phyloP scores from a whole-genome alignment of 2,113 vertebrate genomes.

The Microtus montanus region DNA sequence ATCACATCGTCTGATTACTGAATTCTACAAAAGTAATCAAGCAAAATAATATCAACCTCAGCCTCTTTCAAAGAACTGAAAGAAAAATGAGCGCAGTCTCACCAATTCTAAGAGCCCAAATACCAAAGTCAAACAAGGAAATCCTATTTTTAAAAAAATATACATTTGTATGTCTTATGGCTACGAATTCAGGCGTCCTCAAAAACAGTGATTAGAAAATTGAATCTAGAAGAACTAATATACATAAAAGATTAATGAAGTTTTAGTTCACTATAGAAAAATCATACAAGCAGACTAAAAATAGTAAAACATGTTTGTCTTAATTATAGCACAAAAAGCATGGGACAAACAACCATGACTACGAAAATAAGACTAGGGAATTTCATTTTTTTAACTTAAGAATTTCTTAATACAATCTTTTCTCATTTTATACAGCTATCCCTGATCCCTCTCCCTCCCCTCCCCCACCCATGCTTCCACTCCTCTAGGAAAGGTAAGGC shows the following conservation, averaged over 20 bases:
- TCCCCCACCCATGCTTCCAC: too few species aligned
- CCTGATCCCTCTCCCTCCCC: too few species aligned
- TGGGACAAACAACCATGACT: not conserved
- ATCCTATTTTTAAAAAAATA: not conserved
- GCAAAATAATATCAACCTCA: not conserved
- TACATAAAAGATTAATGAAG: not conserved
- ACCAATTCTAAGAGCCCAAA: not conserved
- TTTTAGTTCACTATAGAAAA: not conserved
- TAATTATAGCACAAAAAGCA: not conserved
- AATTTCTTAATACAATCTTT: too few species aligned
- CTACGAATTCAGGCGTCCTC: not conserved
- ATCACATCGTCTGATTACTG: not conserved
- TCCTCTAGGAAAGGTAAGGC: too few species aligned
- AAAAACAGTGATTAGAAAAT: constrained; percentile 28
- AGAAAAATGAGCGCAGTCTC: not conserved
- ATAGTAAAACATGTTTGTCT: not conserved
- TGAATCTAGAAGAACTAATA: not conserved
- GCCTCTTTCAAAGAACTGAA: not conserved
- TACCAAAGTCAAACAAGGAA: not conserved
- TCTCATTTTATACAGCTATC: too few species aligned
- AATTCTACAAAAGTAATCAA: not conserved
- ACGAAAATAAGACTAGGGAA: not conserved
- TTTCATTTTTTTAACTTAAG: not conserved
- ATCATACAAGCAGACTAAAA: not conserved
- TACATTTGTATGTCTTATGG: not conserved